phyloP scores from a whole-genome alignment of 2,888 invertebrate genomes.

The Latheticus oryzae region DNA sequence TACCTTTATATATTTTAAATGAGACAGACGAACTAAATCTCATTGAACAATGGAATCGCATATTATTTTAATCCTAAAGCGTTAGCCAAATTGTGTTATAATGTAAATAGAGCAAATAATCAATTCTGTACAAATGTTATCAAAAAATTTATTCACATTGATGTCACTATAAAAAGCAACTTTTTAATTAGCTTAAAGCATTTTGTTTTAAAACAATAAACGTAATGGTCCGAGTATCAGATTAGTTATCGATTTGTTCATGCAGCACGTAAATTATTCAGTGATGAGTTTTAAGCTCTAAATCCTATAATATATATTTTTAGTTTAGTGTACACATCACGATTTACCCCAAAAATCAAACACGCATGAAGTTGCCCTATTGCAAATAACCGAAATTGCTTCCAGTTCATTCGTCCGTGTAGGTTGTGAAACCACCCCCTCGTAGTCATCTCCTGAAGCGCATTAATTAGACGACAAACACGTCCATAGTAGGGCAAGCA shows the following conservation, averaged over 20 bases:
- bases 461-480: slow-evolving; percentile 42
- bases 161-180: too few species aligned
- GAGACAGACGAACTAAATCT: too few species aligned
- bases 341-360: slow-evolving; percentile 24
- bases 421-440: slow-evolving; percentile 11
- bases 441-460: slow-evolving; percentile 22
- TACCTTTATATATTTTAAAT: too few species aligned
- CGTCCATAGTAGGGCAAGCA: slow-evolving; percentile 36
- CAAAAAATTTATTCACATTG: too few species aligned
- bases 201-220: slow-evolving; percentile 26
- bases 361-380: slow-evolving; percentile 20
- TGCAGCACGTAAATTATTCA: slow-evolving; percentile 17
- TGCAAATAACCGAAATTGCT: slow-evolving; percentile 30
- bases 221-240: slow-evolving; percentile 5
- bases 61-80: too few species aligned
- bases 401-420: slow-evolving; percentile 28
- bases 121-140: too few species aligned
- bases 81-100: too few species aligned
- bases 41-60: too few species aligned
- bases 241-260: slow-evolving; percentile 29
- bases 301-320: slow-evolving; percentile 28
- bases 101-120: too few species aligned
- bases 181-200: too few species aligned
- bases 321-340: slow-evolving; percentile 20
- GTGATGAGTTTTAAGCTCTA: slow-evolving; percentile 5